Evolutionary conservation across 2,797 vertebrate species (phyloP).

Genomic region (Macrochelys suwanniensis): DNA sequence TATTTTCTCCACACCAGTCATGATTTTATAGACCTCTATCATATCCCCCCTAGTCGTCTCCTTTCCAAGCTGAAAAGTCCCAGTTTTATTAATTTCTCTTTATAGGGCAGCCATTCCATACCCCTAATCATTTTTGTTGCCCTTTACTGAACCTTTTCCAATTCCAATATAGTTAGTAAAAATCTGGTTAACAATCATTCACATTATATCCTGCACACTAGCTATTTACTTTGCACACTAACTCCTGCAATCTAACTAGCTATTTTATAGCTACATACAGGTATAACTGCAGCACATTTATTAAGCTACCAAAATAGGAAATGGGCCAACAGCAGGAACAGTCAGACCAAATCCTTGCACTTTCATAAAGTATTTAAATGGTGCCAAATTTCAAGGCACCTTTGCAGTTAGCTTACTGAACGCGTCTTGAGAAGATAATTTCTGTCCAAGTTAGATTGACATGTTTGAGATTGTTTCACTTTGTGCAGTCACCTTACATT

Average conservation of each 20-base stretch:
- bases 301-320: fast-evolving
- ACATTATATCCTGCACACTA: slow-evolving; percentile 4
- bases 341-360: slow-evolving; percentile 8
- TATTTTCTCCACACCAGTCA: no score
- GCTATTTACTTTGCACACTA: slow-evolving; percentile 44
- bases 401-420: slow-evolving; percentile 3
- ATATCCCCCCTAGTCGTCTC: no score
- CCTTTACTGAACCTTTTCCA: no score
- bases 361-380: neutral
- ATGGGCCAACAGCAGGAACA: neutral
- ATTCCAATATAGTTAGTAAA: slow-evolving; percentile 15
- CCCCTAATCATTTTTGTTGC: no score
- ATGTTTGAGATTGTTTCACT: neutral
- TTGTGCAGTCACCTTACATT: neutral
- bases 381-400: neutral
- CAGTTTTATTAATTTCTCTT: no score
- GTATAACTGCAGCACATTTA: neutral
- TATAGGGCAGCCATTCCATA: no score
- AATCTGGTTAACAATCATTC: slow-evolving; percentile 47
- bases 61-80: no score
- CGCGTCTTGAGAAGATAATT: neutral
- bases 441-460: neutral
- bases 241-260: neutral
- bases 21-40: no score
- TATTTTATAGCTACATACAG: slow-evolving; percentile 34